These are phyloP conservation scores for Psammodynastes pulverulentus DNA, from an alignment of 2,113 vertebrate species.

Conservation along the genomic window DNA sequence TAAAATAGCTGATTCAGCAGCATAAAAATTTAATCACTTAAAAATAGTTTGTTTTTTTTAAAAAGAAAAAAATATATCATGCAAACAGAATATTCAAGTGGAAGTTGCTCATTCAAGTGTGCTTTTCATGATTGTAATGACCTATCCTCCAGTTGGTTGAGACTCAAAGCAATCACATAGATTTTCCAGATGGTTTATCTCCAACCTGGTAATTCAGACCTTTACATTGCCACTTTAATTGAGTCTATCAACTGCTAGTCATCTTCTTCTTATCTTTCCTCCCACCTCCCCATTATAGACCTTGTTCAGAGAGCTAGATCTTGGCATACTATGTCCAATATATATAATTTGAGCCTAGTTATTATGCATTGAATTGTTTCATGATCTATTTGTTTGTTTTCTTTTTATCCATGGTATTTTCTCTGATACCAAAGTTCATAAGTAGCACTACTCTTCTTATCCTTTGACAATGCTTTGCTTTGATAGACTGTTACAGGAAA, in stretches of 20 bases:
- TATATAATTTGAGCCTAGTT: background rate
- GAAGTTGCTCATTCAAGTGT: conserved; percentile 20
- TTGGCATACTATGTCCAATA: background rate
- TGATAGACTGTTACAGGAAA: background rate
- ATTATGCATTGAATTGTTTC: background rate
- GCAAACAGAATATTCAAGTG: background rate
- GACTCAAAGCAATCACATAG: background rate
- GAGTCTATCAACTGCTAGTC: background rate
- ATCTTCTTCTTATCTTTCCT: background rate
- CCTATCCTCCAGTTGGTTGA: background rate
- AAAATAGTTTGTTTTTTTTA: background rate
- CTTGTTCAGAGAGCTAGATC: background rate
- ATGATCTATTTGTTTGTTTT: background rate
- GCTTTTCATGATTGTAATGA: background rate
- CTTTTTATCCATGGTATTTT: background rate
- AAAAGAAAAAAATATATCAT: background rate
- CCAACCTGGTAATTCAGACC: background rate
- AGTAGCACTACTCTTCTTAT: background rate
- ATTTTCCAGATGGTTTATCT: background rate
- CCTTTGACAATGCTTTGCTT: background rate
- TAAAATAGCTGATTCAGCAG: conserved; percentile 30
- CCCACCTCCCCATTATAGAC: background rate
- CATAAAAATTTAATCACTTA: conserved; percentile 31
- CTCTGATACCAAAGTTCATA: background rate
- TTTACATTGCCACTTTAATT: background rate